Evolutionary conservation across 2,888 invertebrate genomes (phyloP).

Genomic region (Sicus ferrugineus): DNA sequence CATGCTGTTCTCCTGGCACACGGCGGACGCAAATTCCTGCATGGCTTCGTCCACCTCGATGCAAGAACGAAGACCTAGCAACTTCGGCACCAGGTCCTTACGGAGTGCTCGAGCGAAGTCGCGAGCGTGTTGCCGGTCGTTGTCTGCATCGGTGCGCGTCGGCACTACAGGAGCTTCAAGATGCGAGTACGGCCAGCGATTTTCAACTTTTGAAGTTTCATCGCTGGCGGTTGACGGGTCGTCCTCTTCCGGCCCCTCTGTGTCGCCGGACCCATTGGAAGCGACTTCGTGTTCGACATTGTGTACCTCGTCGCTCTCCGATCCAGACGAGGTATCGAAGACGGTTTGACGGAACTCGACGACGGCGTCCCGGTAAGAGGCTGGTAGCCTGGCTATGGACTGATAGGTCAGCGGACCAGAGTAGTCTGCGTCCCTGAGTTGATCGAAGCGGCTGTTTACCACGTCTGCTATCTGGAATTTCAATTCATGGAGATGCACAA

Average conservation of each 20-base stretch:
- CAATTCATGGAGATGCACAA: too few species aligned
- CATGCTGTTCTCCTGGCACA: conserved; percentile 77
- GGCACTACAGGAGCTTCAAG: conserved; percentile 63
- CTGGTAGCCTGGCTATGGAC: conserved; percentile 81
- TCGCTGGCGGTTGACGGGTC: conserved; percentile 67
- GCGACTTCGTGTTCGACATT: conserved; percentile 74
- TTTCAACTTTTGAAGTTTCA: conserved; percentile 62
- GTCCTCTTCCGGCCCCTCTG: conserved; percentile 77
- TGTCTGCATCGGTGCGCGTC: conserved; percentile 73
- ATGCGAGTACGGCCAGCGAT: conserved; percentile 64
- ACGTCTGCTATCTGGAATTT: conserved; percentile 66
- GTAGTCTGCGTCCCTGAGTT: conserved; percentile 79
- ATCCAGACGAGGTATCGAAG: conserved; percentile 69
- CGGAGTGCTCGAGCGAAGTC: conserved; percentile 82
- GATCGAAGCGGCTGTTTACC: conserved; percentile 73
- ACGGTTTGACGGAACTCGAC: conserved; percentile 73
- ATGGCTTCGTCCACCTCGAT: conserved; percentile 90
- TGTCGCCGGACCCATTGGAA: conserved; percentile 76
- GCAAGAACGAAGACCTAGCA: conserved; percentile 78
- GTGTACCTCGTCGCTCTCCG: conserved; percentile 76
- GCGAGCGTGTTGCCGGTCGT: conserved; percentile 85
- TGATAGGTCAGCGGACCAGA: conserved; percentile 86
- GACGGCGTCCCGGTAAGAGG: conserved; percentile 80
- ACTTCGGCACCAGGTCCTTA: conserved; percentile 77
- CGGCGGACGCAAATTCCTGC: conserved; percentile 90